Evolutionary conservation across 2,797 vertebrate species (phyloP), one percentile per base, ranked within the genome.

Genomic region (Semaprochilodus insignis): DNA sequence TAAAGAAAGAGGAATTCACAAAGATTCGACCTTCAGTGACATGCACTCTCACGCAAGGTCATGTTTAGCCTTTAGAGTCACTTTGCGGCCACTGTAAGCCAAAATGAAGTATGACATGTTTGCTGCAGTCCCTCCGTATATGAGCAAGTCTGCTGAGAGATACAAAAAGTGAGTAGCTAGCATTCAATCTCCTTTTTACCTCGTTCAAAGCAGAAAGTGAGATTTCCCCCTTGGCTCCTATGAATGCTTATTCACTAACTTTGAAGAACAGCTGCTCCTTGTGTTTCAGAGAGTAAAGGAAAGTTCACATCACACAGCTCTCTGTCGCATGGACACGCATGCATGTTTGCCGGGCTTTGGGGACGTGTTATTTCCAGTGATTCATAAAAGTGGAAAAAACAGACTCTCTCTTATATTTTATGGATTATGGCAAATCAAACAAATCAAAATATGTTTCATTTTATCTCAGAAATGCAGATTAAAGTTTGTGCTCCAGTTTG

Each of bases 351-450:
- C 62, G 31, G 72, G 67, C 85, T 87, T 82, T 78, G 65, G 88
- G 84, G 87, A 60, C 73, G 80, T 34, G 21, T 81, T 87, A 81
- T 91, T 91, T 90, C 87, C 83, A 89, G 78, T 92, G 83, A 85
- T 80, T 91, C 88, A 91, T 83, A 85, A 4, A 74, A 78, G 62
- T 65, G 52, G 27, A 62, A 27, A 66, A 40, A 6, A n/a, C 3
- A 19, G 44, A 48, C 44, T 13, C 44, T 44, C 8, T 4, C 44
- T 44, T 40, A 44, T 25, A 23, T 60, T 17, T 60, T n/a, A 17
- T 6, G 54, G 19, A 21, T 57, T 19, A 5, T 21, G 54, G 21
- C 54, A 57, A 48, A 48, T 48, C 44, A 57, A 2, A 5, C 19
- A 57, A 57, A 3, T 17, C 17, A 14, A 13, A 52, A 52, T 15